Percentiles rank a stretch among this genome's conserved stretches.
Evolutionary conservation across 2,797 vertebrate species (phyloP).

Genomic region (Channallabes apus): DNA sequence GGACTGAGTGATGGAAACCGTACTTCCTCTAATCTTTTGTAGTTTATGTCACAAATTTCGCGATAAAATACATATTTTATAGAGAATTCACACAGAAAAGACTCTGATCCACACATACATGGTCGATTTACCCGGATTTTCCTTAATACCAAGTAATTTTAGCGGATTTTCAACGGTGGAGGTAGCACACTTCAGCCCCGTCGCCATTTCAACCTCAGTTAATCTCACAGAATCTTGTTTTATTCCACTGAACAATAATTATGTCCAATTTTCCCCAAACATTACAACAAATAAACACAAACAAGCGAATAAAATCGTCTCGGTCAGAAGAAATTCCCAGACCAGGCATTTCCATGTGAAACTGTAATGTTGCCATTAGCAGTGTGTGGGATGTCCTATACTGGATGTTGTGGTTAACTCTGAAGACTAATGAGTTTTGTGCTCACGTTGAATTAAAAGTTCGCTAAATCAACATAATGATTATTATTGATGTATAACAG

Average conservation of each 20-base stretch:
- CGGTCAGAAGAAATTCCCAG: not conserved
- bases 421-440: not conserved
- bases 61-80: not conserved
- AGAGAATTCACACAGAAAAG: constrained; percentile 39
- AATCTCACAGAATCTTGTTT: constrained; percentile 53
- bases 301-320: not conserved
- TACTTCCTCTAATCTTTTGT: constrained; percentile 57
- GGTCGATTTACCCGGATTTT: constrained; percentile 16
- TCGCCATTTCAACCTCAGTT: too few species aligned
- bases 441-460: too few species aligned
- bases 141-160: not conserved
- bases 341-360: too few species aligned
- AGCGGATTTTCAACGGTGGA: constrained; percentile 49
- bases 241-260: constrained; percentile 30
- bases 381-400: too few species aligned
- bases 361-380: too few species aligned
- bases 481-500: too few species aligned
- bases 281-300: not conserved
- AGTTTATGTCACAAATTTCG: constrained; percentile 53
- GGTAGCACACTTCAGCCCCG: constrained; percentile 60
- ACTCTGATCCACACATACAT: constrained; percentile 36
- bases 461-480: too few species aligned
- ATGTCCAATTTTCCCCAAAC: not conserved
- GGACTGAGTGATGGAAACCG: constrained; percentile 28
- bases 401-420: too few species aligned